Conservation (phyloP, 2,113 vertebrate species). For the Poecilia latipinna region DNA sequence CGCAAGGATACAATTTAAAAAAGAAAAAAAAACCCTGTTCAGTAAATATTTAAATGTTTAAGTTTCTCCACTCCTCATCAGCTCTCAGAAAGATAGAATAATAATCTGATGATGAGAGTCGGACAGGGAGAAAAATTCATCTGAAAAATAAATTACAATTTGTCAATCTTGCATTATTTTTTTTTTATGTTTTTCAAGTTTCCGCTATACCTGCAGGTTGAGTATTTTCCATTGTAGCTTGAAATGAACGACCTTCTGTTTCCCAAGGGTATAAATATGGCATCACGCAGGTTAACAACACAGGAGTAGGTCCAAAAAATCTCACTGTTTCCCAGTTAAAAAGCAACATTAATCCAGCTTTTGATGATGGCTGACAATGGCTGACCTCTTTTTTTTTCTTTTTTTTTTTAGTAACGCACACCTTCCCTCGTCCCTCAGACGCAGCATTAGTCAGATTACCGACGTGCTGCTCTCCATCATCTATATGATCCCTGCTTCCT, state of each 20-base stretch:
- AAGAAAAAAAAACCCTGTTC: no score
- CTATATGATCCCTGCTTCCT: constrained; percentile 58
- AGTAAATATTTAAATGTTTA: background rate
- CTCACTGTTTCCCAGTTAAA: constrained; percentile 43
- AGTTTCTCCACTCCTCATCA: no score
- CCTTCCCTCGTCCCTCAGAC: constrained; percentile 62
- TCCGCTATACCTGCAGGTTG: background rate
- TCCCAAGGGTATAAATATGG: background rate
- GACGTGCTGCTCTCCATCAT: constrained; percentile 53
- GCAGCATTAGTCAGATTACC: constrained; percentile 69
- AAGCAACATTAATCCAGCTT: constrained; percentile 38
- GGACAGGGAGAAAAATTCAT: background rate
- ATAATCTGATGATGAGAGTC: no score
- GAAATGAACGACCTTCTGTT: no score
- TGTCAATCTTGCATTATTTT: background rate
- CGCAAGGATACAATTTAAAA: background rate
- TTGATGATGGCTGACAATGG: constrained; percentile 65
- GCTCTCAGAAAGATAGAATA: background rate
- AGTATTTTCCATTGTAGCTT: background rate
- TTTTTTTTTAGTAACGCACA: constrained; percentile 57
- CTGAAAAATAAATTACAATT: background rate
- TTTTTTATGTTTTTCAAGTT: background rate
- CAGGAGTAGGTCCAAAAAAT: background rate
- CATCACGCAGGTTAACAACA: background rate
- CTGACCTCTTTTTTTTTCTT: constrained; percentile 54